Base-by-base conservation (phyloP, 2,888 invertebrate genomes). In the Pristionchus maxplancki region DNA sequence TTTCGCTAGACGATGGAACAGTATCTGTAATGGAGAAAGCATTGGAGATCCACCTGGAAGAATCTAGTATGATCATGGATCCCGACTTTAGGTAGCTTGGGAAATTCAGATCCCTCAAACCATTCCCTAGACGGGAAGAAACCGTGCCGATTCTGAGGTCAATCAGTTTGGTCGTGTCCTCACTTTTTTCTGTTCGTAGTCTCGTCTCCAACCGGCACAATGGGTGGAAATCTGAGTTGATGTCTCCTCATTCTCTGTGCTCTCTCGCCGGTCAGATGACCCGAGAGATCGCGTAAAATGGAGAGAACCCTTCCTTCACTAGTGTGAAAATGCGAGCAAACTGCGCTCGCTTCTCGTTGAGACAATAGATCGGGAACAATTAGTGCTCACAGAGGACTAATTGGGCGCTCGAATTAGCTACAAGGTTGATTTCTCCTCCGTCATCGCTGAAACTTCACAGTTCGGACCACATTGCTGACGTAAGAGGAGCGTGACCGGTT, bases 321-420 rank as follows among this genome's bases (percentile, higher is more conserved):
- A 17, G 50, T 50, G 50, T 50, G 50, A 50, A 13, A 50, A 50
- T 20, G 50, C 50, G 58, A n/a, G 24, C 58, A 58, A 58, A 24
- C 58, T 24, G 58, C 3, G 58, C n/a, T 9, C 53, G 53, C 11
- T 53, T 17, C 53, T 9, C 44, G 20, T 44, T 15, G 34, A 64
- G 64, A 64, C 64, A 62, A 62, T 62, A 62, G n/a, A 64, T 64
- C 64, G 31, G 64, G 64, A 64, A 64, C 64, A 64, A 64, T 64
- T 31, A 64, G 64, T 31, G 64, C 15, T 31, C 13, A 4, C 31
- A 20, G 15, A 50, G 24, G 24, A 58, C 58, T 58, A 58, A 58
- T 64, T 34, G 31, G 11, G n/a, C 6, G 2, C 15, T 34, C 28
- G 31, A 64, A 64, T 64, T 64, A 28, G 28, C 64, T 13, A 64